Base-by-base conservation (phyloP, 1,140 invertebrate species). In the Drosophila subobscura region DNA sequence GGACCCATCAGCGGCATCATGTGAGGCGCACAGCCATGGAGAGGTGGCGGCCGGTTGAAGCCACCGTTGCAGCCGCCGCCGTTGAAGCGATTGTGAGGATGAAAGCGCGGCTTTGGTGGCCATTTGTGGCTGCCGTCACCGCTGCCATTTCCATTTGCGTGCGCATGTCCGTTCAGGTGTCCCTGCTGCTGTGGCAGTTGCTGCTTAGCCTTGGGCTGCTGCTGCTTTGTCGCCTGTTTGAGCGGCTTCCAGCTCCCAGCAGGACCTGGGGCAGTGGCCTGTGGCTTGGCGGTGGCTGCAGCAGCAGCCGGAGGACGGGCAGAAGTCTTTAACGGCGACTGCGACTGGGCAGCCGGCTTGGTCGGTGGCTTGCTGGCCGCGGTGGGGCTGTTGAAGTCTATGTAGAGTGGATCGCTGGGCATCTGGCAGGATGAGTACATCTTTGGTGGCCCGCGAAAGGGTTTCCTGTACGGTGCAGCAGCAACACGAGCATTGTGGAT, bases 371-470 rank as follows among this genome's bases (percentile, higher is more conserved):
- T 12, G 71, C 12, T 4, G 50, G 51, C 64, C 5, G 80, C 33
- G 1, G 90, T 29, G 1, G 90, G 90, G 8, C 72, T 73, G 60
- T 90, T 91, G 10, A 91, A 91, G 65, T 91, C 91, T 20, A 91
- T 77, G 53, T 91, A 91, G 5, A 91, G 88, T 2, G 90, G 81
- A 75, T 91, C 91, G 54, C 86, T 84, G n/a, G 89, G 91, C 64
- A 91, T 91, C 52, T 91, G 91, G 63, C 79, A 79, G 37, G 88
- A 88, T 10, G 76, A 51, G 54, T 70, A 89, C 66, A 86, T 81
- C 33, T 72, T 60, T 22, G 23, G 33, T 68, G 55, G 6, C 60
- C 60, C 16, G 58, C 81, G 74, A 45, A 78, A 88, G 2, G 84
- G 83, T 23, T 88, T 88, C 4, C 72, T 75, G 20, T 88, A 88